A percentile compares a stretch with the other conserved stretches of the same genome.
Evolutionary conservation across 2,888 invertebrate species (phyloP).

Genomic region (Pandemis corylana): DNA sequence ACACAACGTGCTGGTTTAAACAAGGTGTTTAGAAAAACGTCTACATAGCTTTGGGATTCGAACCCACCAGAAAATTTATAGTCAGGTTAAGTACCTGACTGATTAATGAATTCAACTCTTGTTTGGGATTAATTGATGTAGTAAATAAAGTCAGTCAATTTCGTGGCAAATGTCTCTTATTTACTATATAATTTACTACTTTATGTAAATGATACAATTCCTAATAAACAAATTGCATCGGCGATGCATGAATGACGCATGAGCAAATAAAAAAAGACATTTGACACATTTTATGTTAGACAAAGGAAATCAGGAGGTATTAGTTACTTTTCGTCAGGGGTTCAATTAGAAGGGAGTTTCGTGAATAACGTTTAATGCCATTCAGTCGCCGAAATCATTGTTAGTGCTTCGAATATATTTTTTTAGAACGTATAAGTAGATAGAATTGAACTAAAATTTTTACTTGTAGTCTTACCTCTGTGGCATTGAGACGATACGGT

Average conservation of each 20-base stretch:
- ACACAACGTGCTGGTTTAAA: neutral
- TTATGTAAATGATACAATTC: conserved; percentile 3
- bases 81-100: neutral
- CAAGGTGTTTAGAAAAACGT: neutral
- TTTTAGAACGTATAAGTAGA: conserved; percentile 51
- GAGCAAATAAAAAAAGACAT: conserved; percentile 46
- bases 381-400: conserved; percentile 48
- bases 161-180: conserved; percentile 50
- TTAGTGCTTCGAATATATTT: conserved; percentile 48
- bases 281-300: conserved; percentile 48
- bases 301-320: conserved; percentile 47
- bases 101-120: neutral
- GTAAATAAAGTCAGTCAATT: conserved; percentile 54
- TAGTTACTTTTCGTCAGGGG: conserved; percentile 43
- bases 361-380: conserved; percentile 43
- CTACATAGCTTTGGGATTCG: conserved; percentile 50
- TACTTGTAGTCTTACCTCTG: conserved; percentile 81
- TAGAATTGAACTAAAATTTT: conserved; percentile 70
- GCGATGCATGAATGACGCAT: neutral
- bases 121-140: conserved; percentile 23
- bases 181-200: neutral
- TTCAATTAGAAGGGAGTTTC: conserved; percentile 38
- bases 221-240: neutral
- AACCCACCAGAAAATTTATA: conserved; percentile 49
- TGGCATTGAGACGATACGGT: conserved; percentile 81